These are phyloP conservation scores for Noctua fimbriata DNA, from an alignment of 2,888 invertebrate species.

Conservation along the genomic window DNA sequence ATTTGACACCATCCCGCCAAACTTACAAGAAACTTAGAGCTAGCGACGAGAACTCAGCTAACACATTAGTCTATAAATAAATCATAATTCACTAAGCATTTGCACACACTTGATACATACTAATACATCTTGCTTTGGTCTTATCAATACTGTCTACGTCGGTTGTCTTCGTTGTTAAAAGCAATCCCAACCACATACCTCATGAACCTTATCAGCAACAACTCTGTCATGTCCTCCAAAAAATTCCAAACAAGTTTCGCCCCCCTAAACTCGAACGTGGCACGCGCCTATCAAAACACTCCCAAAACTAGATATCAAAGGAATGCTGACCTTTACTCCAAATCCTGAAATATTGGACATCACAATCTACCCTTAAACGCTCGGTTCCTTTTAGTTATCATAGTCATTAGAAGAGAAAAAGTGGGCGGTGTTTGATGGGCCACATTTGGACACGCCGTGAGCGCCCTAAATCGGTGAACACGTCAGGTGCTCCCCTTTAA, in stretches of 20 bases:
- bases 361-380: conserved; percentile 60
- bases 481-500: conserved; percentile 57
- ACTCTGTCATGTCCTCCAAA: conserved; percentile 23
- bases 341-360: conserved; percentile 17
- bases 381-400: conserved; percentile 64
- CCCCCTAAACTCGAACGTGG: conserved; percentile 19
- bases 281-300: conserved; percentile 51
- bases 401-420: conserved; percentile 58
- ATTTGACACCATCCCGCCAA: background rate
- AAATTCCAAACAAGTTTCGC: conserved; percentile 34
- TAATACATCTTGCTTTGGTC: background rate
- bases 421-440: conserved; percentile 51
- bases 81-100: background rate
- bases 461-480: conserved; percentile 44
- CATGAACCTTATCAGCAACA: conserved; percentile 36
- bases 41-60: background rate
- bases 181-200: conserved; percentile 7
- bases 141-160: background rate
- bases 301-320: conserved; percentile 43
- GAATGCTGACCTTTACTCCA: conserved; percentile 46
- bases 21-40: too few species aligned
- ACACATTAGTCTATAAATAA: background rate
- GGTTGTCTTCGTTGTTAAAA: background rate
- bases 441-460: conserved; percentile 63
- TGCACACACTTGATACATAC: background rate